Percentiles rank a stretch among this genome's conserved stretches.
Conservation (phyloP, 2,888 invertebrate genomes). For the Leucozona laternaria region DNA sequence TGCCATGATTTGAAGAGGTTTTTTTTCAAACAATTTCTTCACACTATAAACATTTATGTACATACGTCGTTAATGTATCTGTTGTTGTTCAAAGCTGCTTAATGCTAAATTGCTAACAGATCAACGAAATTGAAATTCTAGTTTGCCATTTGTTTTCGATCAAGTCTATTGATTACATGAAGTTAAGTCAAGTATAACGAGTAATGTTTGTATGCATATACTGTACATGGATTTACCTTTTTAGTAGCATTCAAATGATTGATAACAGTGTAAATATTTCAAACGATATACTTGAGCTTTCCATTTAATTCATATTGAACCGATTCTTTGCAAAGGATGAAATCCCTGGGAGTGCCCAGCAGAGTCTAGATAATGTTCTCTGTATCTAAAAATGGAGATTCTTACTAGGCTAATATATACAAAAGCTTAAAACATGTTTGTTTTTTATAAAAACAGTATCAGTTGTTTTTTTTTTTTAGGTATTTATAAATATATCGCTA, state of each 20-base stretch:
- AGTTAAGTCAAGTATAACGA: neutral
- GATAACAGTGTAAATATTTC: neutral
- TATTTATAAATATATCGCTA: no score
- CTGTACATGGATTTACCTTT: neutral
- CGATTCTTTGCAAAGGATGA: no score
- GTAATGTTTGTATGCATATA: neutral
- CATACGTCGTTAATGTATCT: neutral
- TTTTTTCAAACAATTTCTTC: neutral
- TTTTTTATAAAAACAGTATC: no score
- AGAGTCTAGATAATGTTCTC: no score
- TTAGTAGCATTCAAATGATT: neutral
- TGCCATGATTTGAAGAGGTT: neutral
- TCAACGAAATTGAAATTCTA: neutral
- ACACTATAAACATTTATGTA: neutral
- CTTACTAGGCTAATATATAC: no score
- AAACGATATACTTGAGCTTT: neutral
- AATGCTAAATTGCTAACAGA: neutral
- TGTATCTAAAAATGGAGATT: no score
- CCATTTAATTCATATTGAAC: no score
- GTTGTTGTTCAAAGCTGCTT: neutral
- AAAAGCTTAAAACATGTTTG: no score
- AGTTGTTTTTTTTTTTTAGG: no score
- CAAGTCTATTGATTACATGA: neutral
- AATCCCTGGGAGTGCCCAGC: no score
- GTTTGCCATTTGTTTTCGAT: neutral